Percentiles rank a stretch among this genome's conserved stretches.
Evolutionary conservation across 2,888 invertebrate species (phyloP).

Genomic region (Ochropacha duplaris): DNA sequence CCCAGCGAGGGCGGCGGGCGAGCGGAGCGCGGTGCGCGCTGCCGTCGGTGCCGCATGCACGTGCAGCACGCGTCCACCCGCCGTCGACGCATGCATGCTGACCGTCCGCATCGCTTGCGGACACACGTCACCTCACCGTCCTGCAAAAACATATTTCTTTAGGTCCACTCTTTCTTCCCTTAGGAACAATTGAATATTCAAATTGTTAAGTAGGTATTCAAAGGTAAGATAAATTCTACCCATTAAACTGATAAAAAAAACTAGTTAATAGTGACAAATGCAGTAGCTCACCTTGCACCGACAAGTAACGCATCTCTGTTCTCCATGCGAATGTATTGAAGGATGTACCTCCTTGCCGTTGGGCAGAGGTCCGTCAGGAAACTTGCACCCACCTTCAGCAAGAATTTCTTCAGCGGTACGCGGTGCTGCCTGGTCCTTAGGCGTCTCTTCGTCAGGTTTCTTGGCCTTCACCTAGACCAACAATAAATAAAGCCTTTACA

Average conservation of each 20-base stretch:
- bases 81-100: slow-evolving; percentile 83
- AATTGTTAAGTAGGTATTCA: background rate
- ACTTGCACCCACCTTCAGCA: slow-evolving; percentile 91
- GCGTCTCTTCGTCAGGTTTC: slow-evolving; percentile 70
- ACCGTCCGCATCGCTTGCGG: slow-evolving; percentile 90
- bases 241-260: too few relatives aligned
- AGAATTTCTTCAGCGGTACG: slow-evolving; percentile 87
- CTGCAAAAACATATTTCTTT: slow-evolving; percentile 64
- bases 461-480: slow-evolving; percentile 61
- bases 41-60: slow-evolving; percentile 82
- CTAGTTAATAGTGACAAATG: slow-evolving; percentile 27
- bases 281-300: slow-evolving; percentile 89
- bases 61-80: slow-evolving; percentile 84
- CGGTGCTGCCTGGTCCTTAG: slow-evolving; percentile 73
- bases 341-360: slow-evolving; percentile 95
- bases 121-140: slow-evolving; percentile 92
- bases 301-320: slow-evolving; percentile 94
- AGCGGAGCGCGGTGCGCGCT: slow-evolving; percentile 49
- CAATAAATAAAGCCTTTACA: background rate
- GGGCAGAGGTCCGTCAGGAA: slow-evolving; percentile 85
- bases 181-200: too few relatives aligned
- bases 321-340: slow-evolving; percentile 92
- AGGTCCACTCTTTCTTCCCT: background rate
- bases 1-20: too few relatives aligned
- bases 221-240: too few relatives aligned